Evolutionary conservation across 2,113 vertebrate genomes (phyloP).

Genomic region (Cavia aperea): DNA sequence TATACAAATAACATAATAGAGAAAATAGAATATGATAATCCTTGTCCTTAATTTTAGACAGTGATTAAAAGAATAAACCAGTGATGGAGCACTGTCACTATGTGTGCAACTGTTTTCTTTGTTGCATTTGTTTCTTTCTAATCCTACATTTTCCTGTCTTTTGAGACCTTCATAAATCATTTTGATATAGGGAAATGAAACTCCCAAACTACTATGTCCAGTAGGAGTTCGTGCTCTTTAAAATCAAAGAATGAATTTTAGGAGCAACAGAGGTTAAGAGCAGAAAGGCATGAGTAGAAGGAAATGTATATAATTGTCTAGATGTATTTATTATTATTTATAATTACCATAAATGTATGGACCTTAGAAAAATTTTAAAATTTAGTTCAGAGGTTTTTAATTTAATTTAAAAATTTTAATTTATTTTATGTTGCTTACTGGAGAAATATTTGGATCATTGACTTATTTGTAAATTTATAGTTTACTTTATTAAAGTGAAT

Average conservation of each 20-base stretch:
- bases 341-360: neutral
- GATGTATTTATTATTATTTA: neutral
- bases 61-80: neutral
- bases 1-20: neutral
- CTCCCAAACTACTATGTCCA: too few species aligned
- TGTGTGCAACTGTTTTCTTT: neutral
- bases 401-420: neutral
- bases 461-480: constrained; percentile 8
- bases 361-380: neutral
- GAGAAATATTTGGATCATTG: neutral
- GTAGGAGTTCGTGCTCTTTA: too few species aligned
- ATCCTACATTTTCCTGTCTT: neutral
- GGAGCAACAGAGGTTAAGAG: too few species aligned
- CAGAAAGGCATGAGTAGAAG: neutral
- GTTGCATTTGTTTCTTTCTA: neutral
- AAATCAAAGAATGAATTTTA: too few species aligned
- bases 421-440: neutral
- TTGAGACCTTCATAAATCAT: neutral
- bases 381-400: neutral
- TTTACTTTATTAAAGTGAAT: neutral
- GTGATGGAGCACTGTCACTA: neutral
- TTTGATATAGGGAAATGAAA: too few species aligned
- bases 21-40: neutral
- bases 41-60: neutral
- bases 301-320: neutral